These are phyloP conservation scores for Melanotaenia parkinsoni DNA, from an alignment of 2,797 vertebrate species.

Conservation along the genomic window DNA sequence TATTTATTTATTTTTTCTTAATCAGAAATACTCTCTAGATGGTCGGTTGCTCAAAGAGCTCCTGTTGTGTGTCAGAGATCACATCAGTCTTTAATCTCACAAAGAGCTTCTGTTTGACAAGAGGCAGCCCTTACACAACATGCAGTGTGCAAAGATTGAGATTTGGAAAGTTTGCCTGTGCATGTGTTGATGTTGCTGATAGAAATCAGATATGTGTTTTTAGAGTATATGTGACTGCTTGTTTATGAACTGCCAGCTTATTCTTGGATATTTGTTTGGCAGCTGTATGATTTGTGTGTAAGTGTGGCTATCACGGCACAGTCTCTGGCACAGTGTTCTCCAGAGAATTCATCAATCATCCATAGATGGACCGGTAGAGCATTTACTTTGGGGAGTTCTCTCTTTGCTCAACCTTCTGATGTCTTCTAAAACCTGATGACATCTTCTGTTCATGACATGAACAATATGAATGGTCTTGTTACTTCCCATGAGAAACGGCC, in stretches of 20 bases:
- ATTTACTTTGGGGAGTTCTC: conserved; percentile 46
- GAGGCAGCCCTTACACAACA: conserved; percentile 50
- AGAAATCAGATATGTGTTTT: conserved; percentile 49
- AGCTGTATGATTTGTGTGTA: conserved; percentile 61
- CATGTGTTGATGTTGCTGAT: conserved; percentile 34
- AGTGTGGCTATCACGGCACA: conserved; percentile 51
- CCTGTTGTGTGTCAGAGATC: conserved; percentile 72
- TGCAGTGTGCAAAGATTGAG: conserved; percentile 21
- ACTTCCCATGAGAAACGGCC: conserved; percentile 44
- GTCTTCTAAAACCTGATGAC: conserved; percentile 26
- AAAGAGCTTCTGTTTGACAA: conserved; percentile 64
- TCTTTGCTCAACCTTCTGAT: conserved; percentile 28
- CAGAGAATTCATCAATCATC: conserved; percentile 60
- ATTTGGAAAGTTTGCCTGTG: conserved; percentile 34
- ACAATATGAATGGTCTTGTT: conserved; percentile 23
- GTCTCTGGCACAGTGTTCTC: conserved; percentile 34
- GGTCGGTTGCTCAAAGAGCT: conserved; percentile 51
- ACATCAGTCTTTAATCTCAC: conserved; percentile 75
- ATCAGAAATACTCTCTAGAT: conserved; percentile 38
- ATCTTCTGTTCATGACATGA: conserved; percentile 46
- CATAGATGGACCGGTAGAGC: conserved; percentile 36
- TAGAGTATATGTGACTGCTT: conserved; percentile 20
- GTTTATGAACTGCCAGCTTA: conserved; percentile 65
- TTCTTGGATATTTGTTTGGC: conserved; percentile 62
- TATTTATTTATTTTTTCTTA: not conserved